Conservation (phyloP, 2,797 vertebrate species). For the Sphenopsis melanotis region DNA sequence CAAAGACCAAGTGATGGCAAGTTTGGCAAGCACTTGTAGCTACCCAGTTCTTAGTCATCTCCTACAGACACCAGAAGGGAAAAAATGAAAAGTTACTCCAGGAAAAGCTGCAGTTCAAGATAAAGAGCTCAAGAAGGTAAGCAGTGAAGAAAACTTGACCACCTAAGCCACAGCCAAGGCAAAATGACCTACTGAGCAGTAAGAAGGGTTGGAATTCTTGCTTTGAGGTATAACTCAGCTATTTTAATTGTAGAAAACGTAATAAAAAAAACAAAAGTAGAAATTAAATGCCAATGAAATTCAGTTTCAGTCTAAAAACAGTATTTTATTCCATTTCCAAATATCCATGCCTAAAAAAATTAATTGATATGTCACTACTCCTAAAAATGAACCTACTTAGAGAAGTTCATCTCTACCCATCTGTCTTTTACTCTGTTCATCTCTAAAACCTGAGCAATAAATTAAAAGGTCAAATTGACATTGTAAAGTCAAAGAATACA, state of each 20-base stretch:
- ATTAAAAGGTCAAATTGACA: constrained; percentile 30
- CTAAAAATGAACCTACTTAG: constrained; percentile 28
- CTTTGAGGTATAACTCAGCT: background rate
- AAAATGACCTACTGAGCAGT: background rate
- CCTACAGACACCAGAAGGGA: background rate
- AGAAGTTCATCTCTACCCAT: constrained; percentile 3
- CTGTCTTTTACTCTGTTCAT: constrained; percentile 21
- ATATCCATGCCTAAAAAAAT: constrained; percentile 32
- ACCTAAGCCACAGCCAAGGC: background rate
- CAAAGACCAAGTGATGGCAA: background rate
- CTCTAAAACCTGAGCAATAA: constrained; percentile 21
- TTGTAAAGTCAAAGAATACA: background rate
- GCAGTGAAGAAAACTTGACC: background rate
- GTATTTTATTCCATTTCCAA: background rate
- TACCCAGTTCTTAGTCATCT: background rate
- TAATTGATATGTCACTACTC: constrained; percentile 35
- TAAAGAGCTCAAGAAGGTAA: background rate
- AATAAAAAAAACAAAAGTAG: background rate
- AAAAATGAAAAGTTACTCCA: background rate
- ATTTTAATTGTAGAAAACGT: constrained; percentile 1
- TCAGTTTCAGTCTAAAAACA: constrained; percentile 11
- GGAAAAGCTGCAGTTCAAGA: background rate
- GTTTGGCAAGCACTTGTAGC: background rate
- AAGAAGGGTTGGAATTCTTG: background rate
- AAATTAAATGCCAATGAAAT: constrained; percentile 36